Percentiles rank a stretch among this genome's conserved stretches.
Conservation (phyloP, 2,797 vertebrate genomes). For the Notoglanidium macrostoma region DNA sequence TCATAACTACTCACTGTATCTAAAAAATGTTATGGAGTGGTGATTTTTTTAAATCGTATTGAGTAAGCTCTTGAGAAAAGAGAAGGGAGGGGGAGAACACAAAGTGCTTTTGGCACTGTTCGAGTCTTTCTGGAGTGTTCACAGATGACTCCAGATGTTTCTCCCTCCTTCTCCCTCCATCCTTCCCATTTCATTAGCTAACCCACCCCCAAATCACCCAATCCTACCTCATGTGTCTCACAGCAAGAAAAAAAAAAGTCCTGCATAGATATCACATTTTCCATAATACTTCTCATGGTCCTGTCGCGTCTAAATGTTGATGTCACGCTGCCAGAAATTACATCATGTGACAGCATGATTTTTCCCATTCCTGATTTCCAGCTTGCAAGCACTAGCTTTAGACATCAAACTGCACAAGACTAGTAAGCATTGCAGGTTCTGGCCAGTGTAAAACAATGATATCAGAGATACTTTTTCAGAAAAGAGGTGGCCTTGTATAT, state of each 20-base stretch:
- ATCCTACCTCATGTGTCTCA: conserved; percentile 43
- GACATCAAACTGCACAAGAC: conserved; percentile 9
- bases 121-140: conserved; percentile 58
- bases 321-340: conserved; percentile 31
- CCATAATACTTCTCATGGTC: conserved; percentile 39
- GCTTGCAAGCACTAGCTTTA: conserved; percentile 24
- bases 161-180: conserved; percentile 3
- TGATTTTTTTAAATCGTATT: conserved; percentile 15
- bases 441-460: neutral
- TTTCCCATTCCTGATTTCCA: conserved; percentile 1
- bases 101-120: conserved; percentile 70
- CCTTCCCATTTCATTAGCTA: conserved; percentile 48
- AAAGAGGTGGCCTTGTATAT: neutral
- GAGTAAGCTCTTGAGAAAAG: neutral
- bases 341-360: conserved; percentile 38
- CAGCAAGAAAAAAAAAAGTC: conserved; percentile 26
- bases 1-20: neutral
- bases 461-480: conserved; percentile 17
- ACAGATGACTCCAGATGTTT: conserved; percentile 58
- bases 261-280: conserved; percentile 48
- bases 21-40: neutral
- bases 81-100: conserved; percentile 66
- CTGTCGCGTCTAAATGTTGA: conserved; percentile 28
- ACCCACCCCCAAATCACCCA: conserved; percentile 50
- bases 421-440: neutral